Evolutionary conservation across 2,797 vertebrate genomes (phyloP), one percentile per base, ranked within the genome.

Genomic region (Rhynchonycteris naso): DNA sequence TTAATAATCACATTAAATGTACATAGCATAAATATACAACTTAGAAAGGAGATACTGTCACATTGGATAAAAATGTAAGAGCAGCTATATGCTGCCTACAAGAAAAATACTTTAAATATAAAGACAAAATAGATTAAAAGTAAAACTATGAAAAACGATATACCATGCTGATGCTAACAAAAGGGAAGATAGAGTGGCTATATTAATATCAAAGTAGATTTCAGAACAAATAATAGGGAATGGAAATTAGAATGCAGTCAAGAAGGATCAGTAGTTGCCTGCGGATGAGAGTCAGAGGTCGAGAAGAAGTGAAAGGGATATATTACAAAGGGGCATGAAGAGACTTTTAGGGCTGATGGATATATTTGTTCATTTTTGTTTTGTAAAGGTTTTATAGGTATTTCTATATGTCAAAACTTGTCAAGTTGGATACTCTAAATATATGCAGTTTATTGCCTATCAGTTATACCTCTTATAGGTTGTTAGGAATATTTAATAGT

Each of bases 171-270:
- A 72, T 24, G 65, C 30, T 83, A 75, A 79, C 74, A 52, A 71
- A 82, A 95, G n/a, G 87, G 63, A 75, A 96, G 38, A n/a, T 50
- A 74, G 35, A 71, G 33, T 80, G 58, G 28, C 52, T 95, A 54
- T 85, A 50, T 69, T 91, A 90, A 69, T 75, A 33, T 58, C 16
- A 80, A 90, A 92, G 18, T 52, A 85, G 38, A 89, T 69, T 79
- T 88, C 35, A 88, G 52, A 15, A 54, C 52, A 54, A 54, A 38
- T 76, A 85, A 7, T 91, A 75, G 35, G 58, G 76, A 89, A 78
- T 88, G 28, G 8, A 92, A 79, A 93, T 69, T n/a, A 87, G n/a
- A 28, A 4, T 52, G 1, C 24, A 74, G 33, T 85, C 38, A 75
- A 69, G 33, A 84, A 90, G 47, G 35, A 66, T 89, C 4, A 19